phyloP scores from a whole-genome alignment of 2,888 invertebrate genomes.

The Coelogynopora nodosa region DNA sequence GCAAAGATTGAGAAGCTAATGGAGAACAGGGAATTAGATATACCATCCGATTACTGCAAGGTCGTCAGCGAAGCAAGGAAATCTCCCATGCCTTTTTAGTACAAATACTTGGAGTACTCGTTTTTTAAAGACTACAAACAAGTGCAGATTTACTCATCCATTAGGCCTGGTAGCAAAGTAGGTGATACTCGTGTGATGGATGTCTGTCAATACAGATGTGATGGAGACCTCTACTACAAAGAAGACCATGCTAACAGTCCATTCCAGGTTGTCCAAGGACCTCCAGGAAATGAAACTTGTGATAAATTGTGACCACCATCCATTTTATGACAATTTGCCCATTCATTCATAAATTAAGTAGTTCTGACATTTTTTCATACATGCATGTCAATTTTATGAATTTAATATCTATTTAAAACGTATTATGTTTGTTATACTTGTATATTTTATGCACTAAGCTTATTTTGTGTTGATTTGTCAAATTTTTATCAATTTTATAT shows the following conservation, averaged over 20 bases:
- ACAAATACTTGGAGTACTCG: too few species aligned
- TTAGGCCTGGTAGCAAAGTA: not conserved
- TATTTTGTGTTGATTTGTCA: too few species aligned
- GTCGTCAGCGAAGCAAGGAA: too few species aligned
- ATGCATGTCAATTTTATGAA: not conserved
- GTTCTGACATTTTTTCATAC: not conserved
- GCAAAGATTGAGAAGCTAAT: too few species aligned
- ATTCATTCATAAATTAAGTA: not conserved
- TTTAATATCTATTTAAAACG: too few species aligned
- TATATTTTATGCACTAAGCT: too few species aligned
- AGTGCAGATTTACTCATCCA: not conserved
- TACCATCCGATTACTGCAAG: too few species aligned
- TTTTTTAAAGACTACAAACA: too few species aligned
- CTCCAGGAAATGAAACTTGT: not conserved
- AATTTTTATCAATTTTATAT: too few species aligned
- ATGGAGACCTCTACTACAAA: not conserved
- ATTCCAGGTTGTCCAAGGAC: not conserved
- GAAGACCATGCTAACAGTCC: not conserved
- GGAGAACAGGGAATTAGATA: too few species aligned
- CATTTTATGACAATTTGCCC: conserved; percentile 16
- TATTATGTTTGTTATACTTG: too few species aligned
- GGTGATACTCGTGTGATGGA: not conserved
- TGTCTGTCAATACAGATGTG: not conserved
- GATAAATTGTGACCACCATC: not conserved
- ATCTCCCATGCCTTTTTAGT: too few species aligned